Evolutionary conservation across 1,140 invertebrate genomes (phyloP), one percentile per base, ranked within the genome.

Genomic region (Lysiphlebus fabarum): DNA sequence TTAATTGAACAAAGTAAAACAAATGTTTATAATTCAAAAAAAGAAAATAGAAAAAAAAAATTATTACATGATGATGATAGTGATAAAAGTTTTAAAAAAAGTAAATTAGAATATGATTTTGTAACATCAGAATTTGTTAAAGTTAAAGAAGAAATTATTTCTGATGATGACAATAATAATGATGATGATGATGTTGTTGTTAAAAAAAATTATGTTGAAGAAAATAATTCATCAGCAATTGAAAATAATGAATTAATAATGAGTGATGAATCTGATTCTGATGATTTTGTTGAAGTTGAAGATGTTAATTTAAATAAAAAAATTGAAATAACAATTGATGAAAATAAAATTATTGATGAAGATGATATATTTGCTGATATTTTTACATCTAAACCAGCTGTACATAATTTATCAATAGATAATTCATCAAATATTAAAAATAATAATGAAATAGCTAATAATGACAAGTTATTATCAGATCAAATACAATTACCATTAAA

Each of bases 1-100:
- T 53, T 83, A 38, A 75, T 92, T 40, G 78, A 85, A 62, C 77
- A 83, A 67, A 82, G 84, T 81, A 71, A 70, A 62, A 58, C 79
- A 68, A 71, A 67, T 57, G 75, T 70, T 53, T 37, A 57, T 4
- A 67, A 59, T 26, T n/a, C 58, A 42, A 50, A 53, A 48, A 51
- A 51, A 47, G 37, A 56, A 7, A 49, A 50, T 12, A 11, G 6
- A 36, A 47, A 12, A 11, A 14, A 40, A 53, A 51, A 45, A 43
- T 6, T 26, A 33, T 7, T 7, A 56, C 26, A 26, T 37, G 9
- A 1, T n/a, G 12, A 26, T n/a, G 38, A 34, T 9, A 57, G 11
- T 7, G 40, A 12, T 12, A 42, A 17, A 9, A 5, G 26, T 48
- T 37, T 26, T 11, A 40, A 48, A 9, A 45, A 40, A 34, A 66